Evolutionary conservation across 2,113 vertebrate species (phyloP).

Genomic region (Abramis brama): DNA sequence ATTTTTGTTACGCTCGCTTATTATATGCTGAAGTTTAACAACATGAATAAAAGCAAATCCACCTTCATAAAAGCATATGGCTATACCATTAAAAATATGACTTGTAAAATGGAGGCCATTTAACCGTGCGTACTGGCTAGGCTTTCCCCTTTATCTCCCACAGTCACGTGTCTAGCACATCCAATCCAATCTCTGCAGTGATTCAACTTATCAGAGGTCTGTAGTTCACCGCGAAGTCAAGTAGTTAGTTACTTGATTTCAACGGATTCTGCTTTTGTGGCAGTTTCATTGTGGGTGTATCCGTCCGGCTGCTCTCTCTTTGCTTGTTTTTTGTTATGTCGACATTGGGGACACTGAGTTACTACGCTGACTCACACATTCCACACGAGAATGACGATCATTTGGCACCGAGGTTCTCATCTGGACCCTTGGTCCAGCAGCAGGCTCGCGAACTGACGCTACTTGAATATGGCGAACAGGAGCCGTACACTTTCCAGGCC

Average conservation of each 20-base stretch:
- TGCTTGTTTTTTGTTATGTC: constrained; percentile 78
- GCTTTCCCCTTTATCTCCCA: constrained; percentile 95
- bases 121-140: constrained; percentile 87
- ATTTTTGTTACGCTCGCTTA: constrained; percentile 68
- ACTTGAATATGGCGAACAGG: constrained; percentile 90
- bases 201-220: constrained; percentile 94
- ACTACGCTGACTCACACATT: constrained; percentile 91
- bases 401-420: constrained; percentile 84
- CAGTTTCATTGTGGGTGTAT: constrained; percentile 69
- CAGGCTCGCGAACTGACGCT: constrained; percentile 82
- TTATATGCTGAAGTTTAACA: constrained; percentile 83
- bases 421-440: constrained; percentile 78
- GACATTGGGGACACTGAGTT: constrained; percentile 89
- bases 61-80: constrained; percentile 90
- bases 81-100: constrained; percentile 96
- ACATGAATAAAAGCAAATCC: constrained; percentile 84
- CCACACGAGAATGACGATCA: constrained; percentile 88
- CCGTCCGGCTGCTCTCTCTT: constrained; percentile 29
- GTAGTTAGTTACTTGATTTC: constrained; percentile 83
- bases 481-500: constrained; percentile 89
- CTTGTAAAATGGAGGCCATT: constrained; percentile 93
- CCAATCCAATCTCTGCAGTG: constrained; percentile 89
- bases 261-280: constrained; percentile 85
- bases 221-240: constrained; percentile 88
- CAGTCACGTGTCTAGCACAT: constrained; percentile 87